Conservation (phyloP, 1,140 invertebrate species). For the Drosophila athabasca region DNA sequence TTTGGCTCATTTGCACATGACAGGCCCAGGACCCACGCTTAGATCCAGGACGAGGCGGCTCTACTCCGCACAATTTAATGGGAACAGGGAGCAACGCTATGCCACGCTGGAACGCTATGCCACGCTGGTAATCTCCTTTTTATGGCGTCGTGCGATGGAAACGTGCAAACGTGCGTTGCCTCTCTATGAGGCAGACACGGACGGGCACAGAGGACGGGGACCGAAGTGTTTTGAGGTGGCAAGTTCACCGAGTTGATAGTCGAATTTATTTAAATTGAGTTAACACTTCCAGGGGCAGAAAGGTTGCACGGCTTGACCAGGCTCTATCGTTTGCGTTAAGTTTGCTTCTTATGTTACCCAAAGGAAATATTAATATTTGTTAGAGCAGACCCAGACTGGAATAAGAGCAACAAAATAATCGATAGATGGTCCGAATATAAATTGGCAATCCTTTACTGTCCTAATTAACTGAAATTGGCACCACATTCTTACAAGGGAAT, state of each 20-base stretch:
- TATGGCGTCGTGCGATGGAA: constrained; percentile 60
- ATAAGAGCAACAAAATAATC: too few species aligned
- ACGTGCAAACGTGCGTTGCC: constrained; percentile 69
- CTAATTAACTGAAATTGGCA: too few species aligned
- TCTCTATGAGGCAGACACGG: constrained; percentile 39
- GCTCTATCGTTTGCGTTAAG: not conserved
- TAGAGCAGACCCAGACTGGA: not conserved
- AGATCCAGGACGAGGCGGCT: not conserved
- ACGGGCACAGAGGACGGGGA: too few species aligned
- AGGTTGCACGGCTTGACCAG: constrained; percentile 17
- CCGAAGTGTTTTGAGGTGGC: constrained; percentile 8
- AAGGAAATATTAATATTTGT: constrained; percentile 10
- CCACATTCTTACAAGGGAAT: too few species aligned
- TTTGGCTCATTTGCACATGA: constrained; percentile 74
- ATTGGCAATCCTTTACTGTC: too few species aligned
- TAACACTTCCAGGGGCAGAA: constrained; percentile 33
- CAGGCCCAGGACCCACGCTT: constrained; percentile 24
- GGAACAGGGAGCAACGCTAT: constrained; percentile 24
- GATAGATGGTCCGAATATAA: too few species aligned
- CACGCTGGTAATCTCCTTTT: constrained; percentile 67
- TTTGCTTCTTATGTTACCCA: not conserved
- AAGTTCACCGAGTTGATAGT: constrained; percentile 44
- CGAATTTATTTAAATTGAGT: constrained; percentile 75
- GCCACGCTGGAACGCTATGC: constrained; percentile 29
- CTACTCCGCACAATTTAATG: constrained; percentile 54